Evolutionary conservation across 2,797 vertebrate genomes (phyloP).

Genomic region (Sebastes oblongus): DNA sequence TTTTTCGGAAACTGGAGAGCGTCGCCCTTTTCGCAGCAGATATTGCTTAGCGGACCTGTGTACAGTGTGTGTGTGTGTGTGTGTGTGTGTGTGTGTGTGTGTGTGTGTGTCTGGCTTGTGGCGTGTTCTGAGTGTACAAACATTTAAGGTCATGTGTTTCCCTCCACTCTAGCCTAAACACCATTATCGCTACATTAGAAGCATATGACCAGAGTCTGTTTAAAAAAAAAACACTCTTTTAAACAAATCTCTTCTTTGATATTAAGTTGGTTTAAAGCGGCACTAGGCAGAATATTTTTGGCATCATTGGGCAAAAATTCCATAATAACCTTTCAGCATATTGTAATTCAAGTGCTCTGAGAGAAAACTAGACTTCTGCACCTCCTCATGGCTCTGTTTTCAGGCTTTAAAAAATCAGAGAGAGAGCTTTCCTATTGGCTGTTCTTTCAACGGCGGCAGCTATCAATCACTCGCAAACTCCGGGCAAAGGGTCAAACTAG

Average conservation of each 20-base stretch:
- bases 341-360: too few relatives aligned
- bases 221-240: neutral
- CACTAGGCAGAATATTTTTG: too few relatives aligned
- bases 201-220: slow-evolving; percentile 25
- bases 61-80: neutral
- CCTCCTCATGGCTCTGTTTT: accelerated
- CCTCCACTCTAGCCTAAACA: neutral
- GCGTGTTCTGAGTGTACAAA: slow-evolving; percentile 17
- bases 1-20: slow-evolving; percentile 52
- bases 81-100: slow-evolving; percentile 5
- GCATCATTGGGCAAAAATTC: too few relatives aligned
- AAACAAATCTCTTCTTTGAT: slow-evolving; percentile 30
- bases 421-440: too few relatives aligned
- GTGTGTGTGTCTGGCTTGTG: slow-evolving; percentile 13
- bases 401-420: too few relatives aligned
- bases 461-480: too few relatives aligned
- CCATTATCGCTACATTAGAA: slow-evolving; percentile 26
- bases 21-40: slow-evolving; percentile 38
- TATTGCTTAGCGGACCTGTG: slow-evolving; percentile 32
- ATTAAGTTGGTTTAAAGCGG: neutral
- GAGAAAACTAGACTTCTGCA: too few relatives aligned
- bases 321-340: too few relatives aligned
- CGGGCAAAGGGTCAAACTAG: accelerated
- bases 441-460: too few relatives aligned
- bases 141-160: slow-evolving; percentile 33